Percentiles rank a stretch among this genome's conserved stretches.
These are phyloP conservation scores for Pampusana beccarii DNA, from an alignment of 2,113 vertebrate genomes.

Conservation along the genomic window DNA sequence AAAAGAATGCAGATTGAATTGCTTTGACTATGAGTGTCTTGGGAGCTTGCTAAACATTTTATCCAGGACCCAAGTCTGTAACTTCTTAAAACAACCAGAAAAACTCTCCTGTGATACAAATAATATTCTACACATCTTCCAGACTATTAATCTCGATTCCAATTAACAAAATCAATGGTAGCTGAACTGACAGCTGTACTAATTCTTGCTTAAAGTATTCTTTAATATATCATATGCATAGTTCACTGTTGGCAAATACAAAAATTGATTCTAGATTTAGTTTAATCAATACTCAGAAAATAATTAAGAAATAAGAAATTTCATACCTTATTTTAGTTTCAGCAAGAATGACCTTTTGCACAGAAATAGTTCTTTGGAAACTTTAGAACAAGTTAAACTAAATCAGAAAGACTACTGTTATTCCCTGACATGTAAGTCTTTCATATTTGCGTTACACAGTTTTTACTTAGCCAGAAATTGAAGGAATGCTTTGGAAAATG, in stretches of 20 bases:
- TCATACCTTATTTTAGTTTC: background rate
- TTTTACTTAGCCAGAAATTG: background rate
- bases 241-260: background rate
- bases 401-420: background rate
- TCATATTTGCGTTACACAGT: background rate
- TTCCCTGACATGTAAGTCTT: background rate
- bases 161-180: background rate
- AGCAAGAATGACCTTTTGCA: background rate
- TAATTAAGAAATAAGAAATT: background rate
- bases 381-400: background rate
- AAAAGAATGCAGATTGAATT: slow-evolving; percentile 57
- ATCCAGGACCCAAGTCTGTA: background rate
- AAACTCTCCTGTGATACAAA: slow-evolving; percentile 1
- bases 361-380: background rate
- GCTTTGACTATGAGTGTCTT: slow-evolving; percentile 38
- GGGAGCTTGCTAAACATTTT: slow-evolving; percentile 56
- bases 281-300: background rate
- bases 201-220: background rate
- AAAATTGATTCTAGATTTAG: background rate
- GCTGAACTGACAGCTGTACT: background rate
- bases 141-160: background rate
- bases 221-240: no score
- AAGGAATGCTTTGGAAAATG: background rate
- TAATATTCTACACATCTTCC: background rate
- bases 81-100: slow-evolving; percentile 33